Evolutionary conservation across 2,797 vertebrate species (phyloP).

Genomic region (Eurystomus glaucurus): DNA sequence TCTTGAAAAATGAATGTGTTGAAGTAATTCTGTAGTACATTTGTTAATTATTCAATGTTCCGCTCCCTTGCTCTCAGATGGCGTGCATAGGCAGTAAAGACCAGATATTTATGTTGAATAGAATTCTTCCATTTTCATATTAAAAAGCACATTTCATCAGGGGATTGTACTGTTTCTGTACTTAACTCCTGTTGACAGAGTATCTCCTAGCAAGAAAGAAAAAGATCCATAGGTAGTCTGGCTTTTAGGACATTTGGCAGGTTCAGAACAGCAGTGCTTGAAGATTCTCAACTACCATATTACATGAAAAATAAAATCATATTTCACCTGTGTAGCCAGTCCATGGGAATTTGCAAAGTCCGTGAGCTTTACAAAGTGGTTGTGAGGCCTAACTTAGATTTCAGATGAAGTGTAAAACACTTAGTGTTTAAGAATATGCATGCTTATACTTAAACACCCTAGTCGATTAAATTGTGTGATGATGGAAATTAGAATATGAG

Average conservation of each 20-base stretch:
- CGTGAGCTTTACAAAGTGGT: neutral
- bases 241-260: neutral
- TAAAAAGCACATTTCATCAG: neutral
- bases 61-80: neutral
- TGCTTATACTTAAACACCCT: neutral
- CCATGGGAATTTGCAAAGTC: neutral
- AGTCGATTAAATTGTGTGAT: fast-evolving
- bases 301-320: neutral
- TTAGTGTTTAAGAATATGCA: neutral
- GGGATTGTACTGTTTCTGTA: neutral
- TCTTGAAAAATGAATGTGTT: neutral
- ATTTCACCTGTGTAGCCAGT: neutral
- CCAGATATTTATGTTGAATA: neutral
- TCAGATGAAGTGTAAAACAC: neutral
- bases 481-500: neutral
- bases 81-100: neutral
- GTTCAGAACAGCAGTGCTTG: neutral
- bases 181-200: neutral
- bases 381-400: neutral
- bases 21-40: neutral
- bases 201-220: neutral
- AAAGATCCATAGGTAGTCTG: neutral
- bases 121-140: neutral
- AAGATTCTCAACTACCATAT: neutral
- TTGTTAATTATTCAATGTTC: neutral